Evolutionary conservation across 2,113 vertebrate genomes (phyloP).

Genomic region (Rana temporaria): DNA sequence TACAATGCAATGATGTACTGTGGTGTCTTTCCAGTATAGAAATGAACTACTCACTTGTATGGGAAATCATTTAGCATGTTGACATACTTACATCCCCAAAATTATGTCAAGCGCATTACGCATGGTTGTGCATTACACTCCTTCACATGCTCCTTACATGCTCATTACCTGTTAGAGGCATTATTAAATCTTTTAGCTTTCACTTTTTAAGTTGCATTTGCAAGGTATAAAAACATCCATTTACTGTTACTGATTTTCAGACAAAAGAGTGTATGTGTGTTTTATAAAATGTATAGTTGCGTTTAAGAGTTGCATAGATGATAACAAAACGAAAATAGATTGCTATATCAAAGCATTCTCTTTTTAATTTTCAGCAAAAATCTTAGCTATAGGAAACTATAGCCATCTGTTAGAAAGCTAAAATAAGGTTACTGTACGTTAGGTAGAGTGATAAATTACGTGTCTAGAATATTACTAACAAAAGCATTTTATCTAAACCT

Average conservation of each 20-base stretch:
- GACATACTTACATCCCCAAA: too few species aligned
- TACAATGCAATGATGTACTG: too few species aligned
- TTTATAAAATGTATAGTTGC: constrained; percentile 69
- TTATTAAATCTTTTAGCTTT: too few species aligned
- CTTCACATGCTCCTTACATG: too few species aligned
- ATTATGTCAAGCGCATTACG: too few species aligned
- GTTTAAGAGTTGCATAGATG: constrained; percentile 62
- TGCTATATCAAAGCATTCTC: constrained; percentile 32
- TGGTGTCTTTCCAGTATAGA: too few species aligned
- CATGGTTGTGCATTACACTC: too few species aligned
- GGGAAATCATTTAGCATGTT: too few species aligned
- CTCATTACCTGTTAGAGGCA: too few species aligned
- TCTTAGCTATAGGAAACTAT: constrained; percentile 11
- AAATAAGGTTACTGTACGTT: constrained; percentile 17
- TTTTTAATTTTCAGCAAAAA: constrained; percentile 49
- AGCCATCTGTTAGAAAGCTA: constrained; percentile 40
- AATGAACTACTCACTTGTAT: too few species aligned
- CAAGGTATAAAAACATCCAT: too few species aligned
- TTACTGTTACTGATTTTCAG: constrained; percentile 56
- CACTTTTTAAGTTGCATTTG: too few species aligned
- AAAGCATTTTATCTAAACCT: constrained; percentile 4
- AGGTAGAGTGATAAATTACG: constrained; percentile 21
- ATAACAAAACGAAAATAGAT: constrained; percentile 34
- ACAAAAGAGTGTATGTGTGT: constrained; percentile 72
- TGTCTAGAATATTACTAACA: background rate